Base-by-base conservation (phyloP, 1,140 invertebrate genomes). In the Rhynchophorus ferrugineus region DNA sequence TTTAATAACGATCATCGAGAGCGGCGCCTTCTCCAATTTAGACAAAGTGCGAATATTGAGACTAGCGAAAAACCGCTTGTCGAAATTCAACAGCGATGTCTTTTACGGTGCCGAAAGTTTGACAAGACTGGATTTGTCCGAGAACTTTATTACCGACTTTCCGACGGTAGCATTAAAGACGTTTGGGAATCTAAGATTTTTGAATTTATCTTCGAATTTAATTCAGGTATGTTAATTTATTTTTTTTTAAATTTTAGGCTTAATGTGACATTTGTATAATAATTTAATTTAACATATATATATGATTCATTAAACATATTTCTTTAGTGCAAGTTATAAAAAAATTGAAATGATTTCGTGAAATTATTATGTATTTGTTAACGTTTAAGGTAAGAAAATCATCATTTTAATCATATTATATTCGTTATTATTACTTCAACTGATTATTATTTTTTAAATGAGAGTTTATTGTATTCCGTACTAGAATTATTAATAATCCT, bases 151-250 rank as follows among this genome's bases (percentile, higher is more conserved):
- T 13, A 73, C 75, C 3, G 81, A 87, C 60, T 86, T 93, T 66
- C 90, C 91, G 2, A 78, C 78, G 0, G 78, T 85, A 1, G 83
- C 87, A 0, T 62, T 92, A n/a, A 81, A 81, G 56, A 70, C 78
- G 1, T 78, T 91, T 44, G 63, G 69, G 1, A 76, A 78, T 20
- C 68, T 94, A 0, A 83, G 80, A 63, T 78, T 81, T 49, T 71
- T 93, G 16, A 88, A 89, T 65, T 68, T 91, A 2, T 89, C 86
- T 7, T 84, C 87, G 22, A 93, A 93, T 72, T 78, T 90, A 67
- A 83, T 92, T 37, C 80, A 79, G 62, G 85, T 87, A 73, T 18
- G 48, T 18, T 45, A 50, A 11, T 2, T n/a, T 18, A 36, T 21
- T 24, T 2, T 49, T 38, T 17, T 17, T 20, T 34, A 37, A 14